These are phyloP conservation scores for Argya squamiceps DNA, from an alignment of 2,797 vertebrate species.

Conservation along the genomic window DNA sequence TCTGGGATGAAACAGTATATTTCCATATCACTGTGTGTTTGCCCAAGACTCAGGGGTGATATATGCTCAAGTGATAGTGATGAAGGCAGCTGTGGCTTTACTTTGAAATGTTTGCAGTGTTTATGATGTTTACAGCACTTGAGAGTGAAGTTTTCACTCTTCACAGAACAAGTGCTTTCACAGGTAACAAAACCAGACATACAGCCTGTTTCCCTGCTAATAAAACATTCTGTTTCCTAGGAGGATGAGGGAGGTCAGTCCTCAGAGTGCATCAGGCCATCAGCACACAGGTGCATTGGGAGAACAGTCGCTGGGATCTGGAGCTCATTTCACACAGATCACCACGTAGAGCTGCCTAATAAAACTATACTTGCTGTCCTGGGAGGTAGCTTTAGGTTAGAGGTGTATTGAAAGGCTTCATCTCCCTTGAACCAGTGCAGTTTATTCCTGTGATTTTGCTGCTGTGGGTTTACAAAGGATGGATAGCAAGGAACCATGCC, in stretches of 20 bases:
- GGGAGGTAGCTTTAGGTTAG: background rate
- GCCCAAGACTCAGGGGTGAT: background rate
- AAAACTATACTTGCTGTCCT: background rate
- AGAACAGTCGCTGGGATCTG: background rate
- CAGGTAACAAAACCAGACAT: background rate
- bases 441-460: background rate
- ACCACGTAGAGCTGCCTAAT: background rate
- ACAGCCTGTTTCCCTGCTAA: background rate
- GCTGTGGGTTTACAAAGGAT: background rate
- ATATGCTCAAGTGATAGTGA: background rate
- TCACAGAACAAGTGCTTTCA: background rate
- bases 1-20: background rate
- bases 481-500: background rate
- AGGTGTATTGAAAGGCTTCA: background rate
- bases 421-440: background rate
- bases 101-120: background rate
- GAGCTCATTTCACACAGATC: background rate
- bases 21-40: background rate
- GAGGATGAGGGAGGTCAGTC: background rate
- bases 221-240: background rate
- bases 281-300: background rate
- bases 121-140: background rate
- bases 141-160: background rate
- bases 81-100: background rate
- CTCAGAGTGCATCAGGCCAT: background rate